A percentile compares a stretch with the other conserved stretches of the same genome.
phyloP scores from a whole-genome alignment of 2,888 invertebrate species.

The Neria commutata region DNA sequence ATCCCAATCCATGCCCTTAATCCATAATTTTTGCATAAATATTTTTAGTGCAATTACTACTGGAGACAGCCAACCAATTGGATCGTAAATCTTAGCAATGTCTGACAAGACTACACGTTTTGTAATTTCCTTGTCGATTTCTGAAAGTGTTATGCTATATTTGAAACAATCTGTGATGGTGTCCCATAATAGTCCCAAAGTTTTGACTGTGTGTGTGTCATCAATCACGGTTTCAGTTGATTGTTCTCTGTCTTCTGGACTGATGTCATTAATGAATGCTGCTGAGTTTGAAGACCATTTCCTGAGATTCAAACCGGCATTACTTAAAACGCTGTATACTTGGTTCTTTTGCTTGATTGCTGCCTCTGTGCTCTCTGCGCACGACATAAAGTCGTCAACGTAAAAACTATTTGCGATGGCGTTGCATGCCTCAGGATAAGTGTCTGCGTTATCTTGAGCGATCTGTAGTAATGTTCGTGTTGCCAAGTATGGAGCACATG shows the following conservation, averaged over 20 bases:
- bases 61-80: constrained; percentile 12
- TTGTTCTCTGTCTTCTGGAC: too few relatives aligned
- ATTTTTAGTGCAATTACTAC: constrained; percentile 12
- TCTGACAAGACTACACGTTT: constrained; percentile 11
- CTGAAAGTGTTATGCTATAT: constrained; percentile 9
- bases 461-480: too few relatives aligned
- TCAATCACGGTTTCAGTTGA: too few relatives aligned
- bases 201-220: too few relatives aligned
- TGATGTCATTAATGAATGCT: too few relatives aligned
- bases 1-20: constrained; percentile 15
- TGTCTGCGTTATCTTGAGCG: too few relatives aligned
- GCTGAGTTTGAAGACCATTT: constrained; percentile 13
- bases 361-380: too few relatives aligned
- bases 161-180: constrained; percentile 9
- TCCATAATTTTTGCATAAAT: constrained; percentile 16
- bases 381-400: too few relatives aligned
- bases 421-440: too few relatives aligned
- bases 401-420: too few relatives aligned
- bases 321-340: neutral
- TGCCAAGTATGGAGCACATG: constrained; percentile 10
- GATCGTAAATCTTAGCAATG: constrained; percentile 15
- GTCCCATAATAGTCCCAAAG: constrained; percentile 16
- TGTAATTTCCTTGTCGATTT: neutral
- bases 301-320: neutral
- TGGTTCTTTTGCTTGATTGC: too few relatives aligned